Conservation (phyloP, 2,888 invertebrate species). For the Serripes groenlandicus region DNA sequence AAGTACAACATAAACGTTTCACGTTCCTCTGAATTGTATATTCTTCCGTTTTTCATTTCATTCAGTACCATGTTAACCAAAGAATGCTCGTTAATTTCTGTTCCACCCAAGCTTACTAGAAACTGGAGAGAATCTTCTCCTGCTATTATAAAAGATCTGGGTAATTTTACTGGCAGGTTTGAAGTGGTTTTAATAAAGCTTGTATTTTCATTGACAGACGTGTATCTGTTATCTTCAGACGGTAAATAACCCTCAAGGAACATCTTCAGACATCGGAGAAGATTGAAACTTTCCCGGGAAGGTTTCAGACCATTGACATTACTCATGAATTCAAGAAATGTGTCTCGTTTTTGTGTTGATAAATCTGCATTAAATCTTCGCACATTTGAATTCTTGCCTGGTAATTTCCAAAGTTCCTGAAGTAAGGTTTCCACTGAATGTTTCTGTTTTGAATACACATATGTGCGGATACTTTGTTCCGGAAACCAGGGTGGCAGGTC, state of each 20-base stretch:
- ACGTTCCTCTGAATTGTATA: conserved; percentile 14
- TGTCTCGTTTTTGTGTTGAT: background rate
- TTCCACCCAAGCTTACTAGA: conserved; percentile 9
- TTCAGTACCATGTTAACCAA: background rate
- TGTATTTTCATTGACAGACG: background rate
- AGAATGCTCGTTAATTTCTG: background rate
- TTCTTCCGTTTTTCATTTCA: background rate
- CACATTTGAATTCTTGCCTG: background rate
- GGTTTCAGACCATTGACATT: background rate
- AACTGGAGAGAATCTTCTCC: background rate
- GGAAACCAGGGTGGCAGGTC: conserved; percentile 10
- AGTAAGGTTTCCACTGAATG: background rate
- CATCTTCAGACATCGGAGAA: background rate
- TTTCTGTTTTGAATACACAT: background rate
- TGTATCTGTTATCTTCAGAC: background rate
- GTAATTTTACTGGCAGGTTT: conserved; percentile 12
- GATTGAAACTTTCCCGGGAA: background rate
- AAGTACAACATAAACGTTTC: conserved; percentile 47
- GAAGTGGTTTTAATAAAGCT: background rate
- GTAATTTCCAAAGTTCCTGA: background rate
- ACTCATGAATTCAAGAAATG: background rate
- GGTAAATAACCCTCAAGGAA: background rate
- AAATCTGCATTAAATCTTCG: background rate
- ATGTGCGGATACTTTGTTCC: background rate
- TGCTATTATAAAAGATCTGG: background rate